A percentile compares a stretch with the other conserved stretches of the same genome.
Evolutionary conservation across 2,797 vertebrate genomes (phyloP).

Genomic region (Hoplostethus mediterraneus): DNA sequence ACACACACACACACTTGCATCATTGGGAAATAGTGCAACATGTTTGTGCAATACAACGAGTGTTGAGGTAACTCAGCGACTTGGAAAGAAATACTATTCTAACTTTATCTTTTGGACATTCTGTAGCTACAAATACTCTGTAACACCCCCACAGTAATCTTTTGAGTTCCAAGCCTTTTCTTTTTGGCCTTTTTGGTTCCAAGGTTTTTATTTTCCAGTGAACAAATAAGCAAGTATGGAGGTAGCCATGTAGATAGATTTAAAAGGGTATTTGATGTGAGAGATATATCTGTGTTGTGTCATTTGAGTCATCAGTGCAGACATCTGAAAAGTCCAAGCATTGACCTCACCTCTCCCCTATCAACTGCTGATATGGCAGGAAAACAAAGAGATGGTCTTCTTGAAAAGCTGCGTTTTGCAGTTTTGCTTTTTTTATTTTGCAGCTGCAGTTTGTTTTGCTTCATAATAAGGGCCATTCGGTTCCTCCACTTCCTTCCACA

Average conservation of each 20-base stretch:
- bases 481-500: neutral
- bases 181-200: conserved; percentile 21
- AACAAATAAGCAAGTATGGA: neutral
- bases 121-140: conserved; percentile 49
- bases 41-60: conserved; percentile 13
- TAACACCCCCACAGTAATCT: conserved; percentile 53
- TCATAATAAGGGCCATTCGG: neutral
- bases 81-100: conserved; percentile 20
- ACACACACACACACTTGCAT: neutral
- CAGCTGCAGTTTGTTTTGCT: neutral
- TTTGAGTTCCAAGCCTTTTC: conserved; percentile 18
- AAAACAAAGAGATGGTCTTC: neutral
- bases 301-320: neutral
- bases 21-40: neutral
- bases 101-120: conserved; percentile 45
- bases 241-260: neutral
- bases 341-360: neutral
- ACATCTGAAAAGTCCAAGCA: conserved; percentile 4
- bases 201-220: conserved; percentile 6
- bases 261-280: neutral
- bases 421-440: too few species aligned
- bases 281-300: neutral
- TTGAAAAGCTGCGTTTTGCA: neutral
- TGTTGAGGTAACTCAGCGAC: neutral
- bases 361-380: neutral